Evolutionary conservation across 2,888 invertebrate genomes (phyloP).

Genomic region (Hipparchia semele): DNA sequence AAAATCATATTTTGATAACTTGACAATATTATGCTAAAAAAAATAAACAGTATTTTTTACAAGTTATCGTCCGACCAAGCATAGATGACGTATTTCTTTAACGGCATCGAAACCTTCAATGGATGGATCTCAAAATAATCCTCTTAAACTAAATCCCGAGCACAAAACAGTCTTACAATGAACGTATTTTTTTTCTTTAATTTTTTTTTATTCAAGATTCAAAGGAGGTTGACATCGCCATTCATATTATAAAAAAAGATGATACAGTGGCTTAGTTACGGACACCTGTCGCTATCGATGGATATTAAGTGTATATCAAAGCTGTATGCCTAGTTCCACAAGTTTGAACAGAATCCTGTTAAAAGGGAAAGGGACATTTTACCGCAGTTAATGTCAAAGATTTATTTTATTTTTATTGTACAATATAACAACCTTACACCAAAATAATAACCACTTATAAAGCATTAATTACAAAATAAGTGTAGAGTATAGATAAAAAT

Average conservation of each 20-base stretch:
- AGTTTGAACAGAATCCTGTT: too few relatives aligned
- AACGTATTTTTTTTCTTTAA: constrained; percentile 32
- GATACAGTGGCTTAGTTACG: constrained; percentile 15
- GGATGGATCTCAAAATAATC: constrained; percentile 58
- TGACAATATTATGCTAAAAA: background rate
- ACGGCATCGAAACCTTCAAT: constrained; percentile 51
- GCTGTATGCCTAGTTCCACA: too few relatives aligned
- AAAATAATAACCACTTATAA: too few relatives aligned
- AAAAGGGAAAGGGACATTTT: too few relatives aligned
- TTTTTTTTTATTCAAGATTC: constrained; percentile 37
- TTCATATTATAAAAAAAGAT: constrained; percentile 40
- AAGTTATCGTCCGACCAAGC: background rate
- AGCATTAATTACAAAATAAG: too few relatives aligned
- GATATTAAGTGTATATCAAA: background rate
- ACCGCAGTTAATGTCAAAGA: too few relatives aligned
- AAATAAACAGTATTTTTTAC: background rate
- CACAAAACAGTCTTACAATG: constrained; percentile 48
- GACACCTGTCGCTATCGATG: constrained; percentile 16
- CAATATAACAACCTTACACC: too few relatives aligned
- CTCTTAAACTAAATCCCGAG: constrained; percentile 58
- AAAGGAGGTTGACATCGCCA: constrained; percentile 44
- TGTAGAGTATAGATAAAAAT: too few relatives aligned
- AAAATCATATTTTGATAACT: too few relatives aligned
- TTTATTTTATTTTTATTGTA: too few relatives aligned
- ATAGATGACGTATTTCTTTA: constrained; percentile 26